These are phyloP conservation scores for Macrobrachium rosenbergii DNA, from an alignment of 1,140 invertebrate genomes.

Conservation along the genomic window DNA sequence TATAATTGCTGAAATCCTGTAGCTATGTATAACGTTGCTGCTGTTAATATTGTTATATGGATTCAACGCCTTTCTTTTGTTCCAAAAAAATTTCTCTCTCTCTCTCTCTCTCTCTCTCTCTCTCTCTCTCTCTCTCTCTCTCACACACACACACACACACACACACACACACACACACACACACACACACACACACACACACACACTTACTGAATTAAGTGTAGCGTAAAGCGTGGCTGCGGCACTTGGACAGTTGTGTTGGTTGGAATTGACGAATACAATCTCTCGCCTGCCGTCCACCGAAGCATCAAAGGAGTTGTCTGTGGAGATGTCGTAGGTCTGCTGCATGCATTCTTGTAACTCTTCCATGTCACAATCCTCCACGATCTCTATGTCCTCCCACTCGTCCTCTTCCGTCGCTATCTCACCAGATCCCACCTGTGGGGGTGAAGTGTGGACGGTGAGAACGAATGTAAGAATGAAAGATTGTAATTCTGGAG, in stretches of 20 bases:
- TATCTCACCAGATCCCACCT: slow-evolving; percentile 51
- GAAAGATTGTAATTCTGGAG: background rate
- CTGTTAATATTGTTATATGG: too few species aligned
- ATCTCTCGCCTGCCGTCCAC: slow-evolving; percentile 24
- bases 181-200: too few species aligned
- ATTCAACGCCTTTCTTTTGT: too few species aligned
- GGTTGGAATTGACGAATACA: slow-evolving; percentile 44
- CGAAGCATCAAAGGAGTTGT: slow-evolving; percentile 19
- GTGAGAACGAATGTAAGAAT: background rate
- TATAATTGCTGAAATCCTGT: too few species aligned
- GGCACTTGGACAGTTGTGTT: slow-evolving; percentile 30
- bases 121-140: slow-evolving; percentile 21
- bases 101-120: slow-evolving; percentile 36
- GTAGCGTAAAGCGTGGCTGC: slow-evolving; percentile 49
- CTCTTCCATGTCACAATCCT: slow-evolving; percentile 19
- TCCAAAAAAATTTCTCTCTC: background rate
- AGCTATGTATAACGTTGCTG: too few species aligned
- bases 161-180: too few species aligned
- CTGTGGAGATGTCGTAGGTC: slow-evolving; percentile 9
- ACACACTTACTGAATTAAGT: slow-evolving; percentile 40
- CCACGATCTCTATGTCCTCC: slow-evolving; percentile 35
- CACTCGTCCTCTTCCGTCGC: slow-evolving; percentile 47
- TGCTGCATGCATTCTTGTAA: slow-evolving; percentile 11
- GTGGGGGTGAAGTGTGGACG: background rate
- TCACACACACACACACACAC: too few species aligned